Evolutionary conservation across 2,888 invertebrate species (phyloP).

Genomic region (Exocentrus adspersus): DNA sequence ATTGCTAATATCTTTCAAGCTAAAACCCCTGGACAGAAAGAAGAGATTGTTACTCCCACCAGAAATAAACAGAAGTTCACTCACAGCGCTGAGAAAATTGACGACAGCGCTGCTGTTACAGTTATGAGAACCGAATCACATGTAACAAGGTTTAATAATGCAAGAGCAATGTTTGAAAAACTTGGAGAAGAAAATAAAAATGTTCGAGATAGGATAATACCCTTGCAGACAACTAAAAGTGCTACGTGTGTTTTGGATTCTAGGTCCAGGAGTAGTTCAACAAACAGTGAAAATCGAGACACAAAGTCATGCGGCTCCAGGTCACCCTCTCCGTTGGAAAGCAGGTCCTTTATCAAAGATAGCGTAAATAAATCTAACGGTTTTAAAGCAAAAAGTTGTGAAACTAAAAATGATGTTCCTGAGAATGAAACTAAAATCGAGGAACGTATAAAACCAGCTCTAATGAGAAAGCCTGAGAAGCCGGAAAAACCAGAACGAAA

Average conservation of each 20-base stretch:
- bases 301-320: constrained; percentile 53
- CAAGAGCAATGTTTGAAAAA: constrained; percentile 91
- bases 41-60: constrained; percentile 49
- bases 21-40: constrained; percentile 37
- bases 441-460: constrained; percentile 51
- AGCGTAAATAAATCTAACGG: constrained; percentile 53
- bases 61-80: constrained; percentile 44
- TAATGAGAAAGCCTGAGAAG: constrained; percentile 68
- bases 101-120: constrained; percentile 66
- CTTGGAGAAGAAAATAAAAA: constrained; percentile 76
- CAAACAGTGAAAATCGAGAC: constrained; percentile 67
- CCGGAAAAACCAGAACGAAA: constrained; percentile 87
- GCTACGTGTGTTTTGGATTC: constrained; percentile 66
- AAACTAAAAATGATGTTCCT: constrained; percentile 5
- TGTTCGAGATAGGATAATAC: constrained; percentile 53
- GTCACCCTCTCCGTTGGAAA: constrained; percentile 64
- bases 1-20: constrained; percentile 89
- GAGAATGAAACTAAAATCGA: constrained; percentile 40
- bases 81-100: constrained; percentile 41
- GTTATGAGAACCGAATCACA: constrained; percentile 90
- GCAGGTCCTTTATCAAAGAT: constrained; percentile 65
- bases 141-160: constrained; percentile 87
- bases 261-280: constrained; percentile 74
- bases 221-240: constrained; percentile 61
- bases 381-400: constrained; percentile 39